These are phyloP conservation scores for Phataginus tricuspis DNA, from an alignment of 2,797 vertebrate species.

Conservation along the genomic window DNA sequence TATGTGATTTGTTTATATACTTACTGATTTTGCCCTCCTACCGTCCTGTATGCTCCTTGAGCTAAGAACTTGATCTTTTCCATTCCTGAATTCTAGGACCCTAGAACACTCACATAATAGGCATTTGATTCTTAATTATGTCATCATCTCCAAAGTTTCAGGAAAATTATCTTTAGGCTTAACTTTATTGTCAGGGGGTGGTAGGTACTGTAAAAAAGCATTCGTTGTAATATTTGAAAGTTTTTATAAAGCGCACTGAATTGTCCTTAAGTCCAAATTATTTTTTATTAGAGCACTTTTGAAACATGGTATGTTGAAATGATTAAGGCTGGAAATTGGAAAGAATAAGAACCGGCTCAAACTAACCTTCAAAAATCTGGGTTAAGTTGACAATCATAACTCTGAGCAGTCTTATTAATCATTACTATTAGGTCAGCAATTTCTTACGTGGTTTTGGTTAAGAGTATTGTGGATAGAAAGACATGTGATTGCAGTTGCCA, in stretches of 20 bases:
- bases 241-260: slow-evolving; percentile 24
- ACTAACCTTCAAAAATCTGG: slow-evolving; percentile 34
- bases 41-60: slow-evolving; percentile 14
- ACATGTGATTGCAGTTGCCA: neutral
- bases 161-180: slow-evolving; percentile 16
- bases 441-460: slow-evolving; percentile 31
- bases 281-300: slow-evolving; percentile 55
- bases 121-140: slow-evolving; percentile 46
- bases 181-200: slow-evolving; percentile 8
- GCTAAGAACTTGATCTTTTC: slow-evolving; percentile 50
- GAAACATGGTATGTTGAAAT: slow-evolving; percentile 41
- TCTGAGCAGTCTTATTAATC: slow-evolving; percentile 11
- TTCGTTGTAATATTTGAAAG: slow-evolving; percentile 40
- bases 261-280: neutral
- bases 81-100: slow-evolving; percentile 36
- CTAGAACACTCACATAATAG: neutral
- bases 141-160: slow-evolving; percentile 30
- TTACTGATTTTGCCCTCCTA: slow-evolving; percentile 19
- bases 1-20: slow-evolving; percentile 20
- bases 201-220: neutral
- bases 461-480: neutral
- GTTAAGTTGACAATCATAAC: neutral
- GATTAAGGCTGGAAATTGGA: neutral
- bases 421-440: neutral
- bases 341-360: slow-evolving; percentile 52